Conservation (phyloP, 2,113 vertebrate genomes). For the Miniopterus natalensis region DNA sequence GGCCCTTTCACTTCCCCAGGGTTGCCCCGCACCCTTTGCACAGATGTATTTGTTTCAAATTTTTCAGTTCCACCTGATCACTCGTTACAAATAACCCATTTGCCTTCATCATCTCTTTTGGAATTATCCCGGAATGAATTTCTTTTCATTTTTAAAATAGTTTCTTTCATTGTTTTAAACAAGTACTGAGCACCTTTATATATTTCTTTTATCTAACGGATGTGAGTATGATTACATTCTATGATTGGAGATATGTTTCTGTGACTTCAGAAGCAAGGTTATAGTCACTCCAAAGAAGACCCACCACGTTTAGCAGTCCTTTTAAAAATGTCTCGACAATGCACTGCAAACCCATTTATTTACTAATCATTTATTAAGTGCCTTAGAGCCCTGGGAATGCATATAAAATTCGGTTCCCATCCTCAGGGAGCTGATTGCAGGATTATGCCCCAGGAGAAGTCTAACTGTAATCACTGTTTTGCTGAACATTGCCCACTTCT, state of each 20-base stretch:
- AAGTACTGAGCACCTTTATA: neutral
- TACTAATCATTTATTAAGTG: neutral
- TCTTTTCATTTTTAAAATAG: conserved; percentile 48
- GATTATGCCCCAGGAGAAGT: neutral
- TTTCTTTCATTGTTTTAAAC: conserved; percentile 44
- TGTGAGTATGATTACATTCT: neutral
- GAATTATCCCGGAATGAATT: conserved; percentile 43
- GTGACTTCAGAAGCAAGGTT: conserved; percentile 47
- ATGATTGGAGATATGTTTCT: neutral
- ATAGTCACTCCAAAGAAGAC: neutral
- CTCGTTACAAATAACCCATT: neutral
- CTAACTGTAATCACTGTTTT: neutral
- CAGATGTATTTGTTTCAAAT: neutral
- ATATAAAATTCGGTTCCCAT: neutral
- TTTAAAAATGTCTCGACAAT: neutral
- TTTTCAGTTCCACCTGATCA: neutral
- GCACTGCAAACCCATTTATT: neutral
- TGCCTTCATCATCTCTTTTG: neutral
- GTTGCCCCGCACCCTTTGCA: neutral
- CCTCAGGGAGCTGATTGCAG: neutral
- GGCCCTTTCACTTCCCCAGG: neutral
- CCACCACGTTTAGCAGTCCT: neutral
- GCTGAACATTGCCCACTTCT: neutral
- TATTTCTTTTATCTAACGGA: conserved; percentile 1
- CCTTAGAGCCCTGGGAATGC: neutral